A percentile compares a stretch with the other conserved stretches of the same genome.
These are phyloP conservation scores for Malacoraja senta DNA, from an alignment of 2,797 vertebrate genomes.

Conservation along the genomic window DNA sequence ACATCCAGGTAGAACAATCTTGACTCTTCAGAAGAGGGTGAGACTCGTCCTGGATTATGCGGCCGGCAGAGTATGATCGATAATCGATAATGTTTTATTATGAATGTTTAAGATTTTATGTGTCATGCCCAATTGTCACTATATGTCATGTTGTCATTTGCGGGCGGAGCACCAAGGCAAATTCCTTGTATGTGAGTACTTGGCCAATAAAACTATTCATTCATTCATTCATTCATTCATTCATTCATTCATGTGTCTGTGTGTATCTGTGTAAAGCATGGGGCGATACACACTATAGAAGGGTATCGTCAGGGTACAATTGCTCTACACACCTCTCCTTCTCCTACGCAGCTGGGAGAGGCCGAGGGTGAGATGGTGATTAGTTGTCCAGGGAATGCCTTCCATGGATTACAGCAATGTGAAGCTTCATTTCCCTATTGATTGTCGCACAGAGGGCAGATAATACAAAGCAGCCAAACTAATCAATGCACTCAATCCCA, in stretches of 20 bases:
- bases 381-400: background rate
- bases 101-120: too few species aligned
- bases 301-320: background rate
- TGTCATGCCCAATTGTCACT: too few species aligned
- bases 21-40: too few species aligned
- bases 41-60: too few species aligned
- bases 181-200: too few species aligned
- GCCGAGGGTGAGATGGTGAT: background rate
- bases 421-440: background rate
- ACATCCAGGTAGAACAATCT: too few species aligned
- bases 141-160: too few species aligned
- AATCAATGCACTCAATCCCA: background rate
- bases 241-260: background rate
- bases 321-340: background rate
- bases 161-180: too few species aligned
- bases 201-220: too few species aligned
- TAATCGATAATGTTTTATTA: too few species aligned
- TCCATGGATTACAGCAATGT: constrained; percentile 9
- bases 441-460: background rate
- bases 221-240: too few species aligned
- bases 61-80: too few species aligned
- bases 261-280: background rate
- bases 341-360: background rate
- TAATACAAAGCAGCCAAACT: background rate
- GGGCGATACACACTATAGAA: background rate